Evolutionary conservation across 2,888 invertebrate species (phyloP).

Genomic region (Eupithecia tripunctaria): DNA sequence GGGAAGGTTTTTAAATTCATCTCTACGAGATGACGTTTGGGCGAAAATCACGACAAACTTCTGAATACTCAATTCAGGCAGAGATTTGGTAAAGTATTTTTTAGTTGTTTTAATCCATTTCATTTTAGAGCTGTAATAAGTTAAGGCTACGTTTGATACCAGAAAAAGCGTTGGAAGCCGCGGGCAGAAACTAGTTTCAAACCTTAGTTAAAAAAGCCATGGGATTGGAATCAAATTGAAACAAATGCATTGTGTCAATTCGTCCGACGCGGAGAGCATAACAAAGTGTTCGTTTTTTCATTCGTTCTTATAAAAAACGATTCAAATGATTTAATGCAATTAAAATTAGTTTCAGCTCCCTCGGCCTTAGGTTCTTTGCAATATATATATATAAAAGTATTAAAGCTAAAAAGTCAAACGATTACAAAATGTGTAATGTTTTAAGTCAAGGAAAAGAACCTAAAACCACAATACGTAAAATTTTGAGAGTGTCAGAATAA

Average conservation of each 20-base stretch:
- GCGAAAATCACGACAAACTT: not conserved
- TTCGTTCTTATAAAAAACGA: not conserved
- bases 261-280: not conserved
- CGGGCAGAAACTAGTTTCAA: not conserved
- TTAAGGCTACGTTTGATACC: not conserved
- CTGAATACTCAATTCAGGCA: too few species aligned
- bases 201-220: not conserved
- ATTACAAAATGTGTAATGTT: not conserved
- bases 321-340: not conserved
- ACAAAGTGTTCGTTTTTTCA: not conserved
- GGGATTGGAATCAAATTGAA: not conserved
- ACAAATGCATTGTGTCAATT: not conserved
- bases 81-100: not conserved
- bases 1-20: not conserved
- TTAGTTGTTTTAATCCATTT: too few species aligned
- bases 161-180: not conserved
- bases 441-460: not conserved
- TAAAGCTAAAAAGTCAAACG: not conserved
- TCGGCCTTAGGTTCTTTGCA: not conserved
- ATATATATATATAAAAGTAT: not conserved
- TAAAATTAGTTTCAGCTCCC: not conserved
- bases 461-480: not conserved
- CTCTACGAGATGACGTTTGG: not conserved
- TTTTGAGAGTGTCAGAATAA: constrained; percentile 12
- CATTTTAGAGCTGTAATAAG: not conserved